These are phyloP conservation scores for Rhinoderma darwinii DNA, from an alignment of 2,113 vertebrate genomes.

Conservation along the genomic window DNA sequence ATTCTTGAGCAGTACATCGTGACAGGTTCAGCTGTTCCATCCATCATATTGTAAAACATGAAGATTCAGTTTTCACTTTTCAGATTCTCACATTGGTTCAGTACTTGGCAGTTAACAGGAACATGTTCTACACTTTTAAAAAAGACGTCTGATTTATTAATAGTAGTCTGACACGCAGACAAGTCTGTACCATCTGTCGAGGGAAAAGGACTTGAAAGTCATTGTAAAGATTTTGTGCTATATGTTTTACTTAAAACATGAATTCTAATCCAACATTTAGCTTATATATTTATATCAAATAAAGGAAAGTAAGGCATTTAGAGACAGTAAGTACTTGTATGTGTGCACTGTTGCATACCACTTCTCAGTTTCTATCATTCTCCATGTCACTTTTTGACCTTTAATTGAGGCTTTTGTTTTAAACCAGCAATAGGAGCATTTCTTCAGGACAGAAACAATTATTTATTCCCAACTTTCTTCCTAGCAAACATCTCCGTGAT, in stretches of 20 bases:
- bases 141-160: conserved; percentile 76
- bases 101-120: conserved; percentile 72
- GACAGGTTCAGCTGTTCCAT: conserved; percentile 50
- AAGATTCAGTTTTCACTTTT: conserved; percentile 58
- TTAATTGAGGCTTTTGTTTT: no score
- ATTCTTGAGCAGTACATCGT: conserved; percentile 41
- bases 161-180: conserved; percentile 73
- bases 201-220: conserved; percentile 61
- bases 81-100: conserved; percentile 68
- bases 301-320: background rate
- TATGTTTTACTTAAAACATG: background rate
- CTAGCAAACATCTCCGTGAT: background rate
- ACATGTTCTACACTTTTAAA: conserved; percentile 73
- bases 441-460: no score
- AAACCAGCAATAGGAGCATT: no score
- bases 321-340: background rate
- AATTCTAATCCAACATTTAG: background rate
- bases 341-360: background rate
- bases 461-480: background rate
- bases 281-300: background rate
- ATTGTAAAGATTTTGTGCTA: background rate
- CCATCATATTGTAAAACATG: conserved; percentile 49
- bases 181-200: conserved; percentile 76
- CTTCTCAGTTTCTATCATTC: background rate
- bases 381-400: background rate